Evolutionary conservation across 2,797 vertebrate genomes (phyloP), one percentile per base, ranked within the genome.

Genomic region (Uromys caudimaculatus): DNA sequence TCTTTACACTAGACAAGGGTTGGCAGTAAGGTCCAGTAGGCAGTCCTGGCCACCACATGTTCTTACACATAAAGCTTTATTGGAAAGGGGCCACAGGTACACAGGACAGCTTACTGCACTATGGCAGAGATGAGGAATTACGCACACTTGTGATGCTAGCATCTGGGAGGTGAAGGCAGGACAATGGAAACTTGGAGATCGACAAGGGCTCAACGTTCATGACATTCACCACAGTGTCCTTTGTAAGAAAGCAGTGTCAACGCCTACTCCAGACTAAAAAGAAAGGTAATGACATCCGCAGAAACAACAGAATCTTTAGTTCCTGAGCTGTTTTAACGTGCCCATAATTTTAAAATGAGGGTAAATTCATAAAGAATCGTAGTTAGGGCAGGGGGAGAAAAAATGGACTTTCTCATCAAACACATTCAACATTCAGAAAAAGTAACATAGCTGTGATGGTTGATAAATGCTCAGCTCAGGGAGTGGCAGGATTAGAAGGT

Each of bases 341-440:
- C 32, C 67, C 64, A 73, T 88, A 56, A 88, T 71, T 54, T 54
- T 16, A 6, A 87, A 54, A 50, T 69, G 21, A 90, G 44, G 10
- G 79, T 38, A 94, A 75, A 62, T 24, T n/a, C 14, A 67, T 32
- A 92, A 38, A 86, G 41, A 67, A 69, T 38, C 84, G 67, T 27
- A 79, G n/a, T 50, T 69, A 69, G 78, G 9, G 71, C 24, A 84
- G 38, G 62, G 35, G 56, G 47, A 90, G 21, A 8, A 92, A 92
- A 41, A 85, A 75, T 21, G 35, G 7, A 67, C 6, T 23, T 84
- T 71, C 16, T 87, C 27, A 92, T 44, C 6, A 90, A 94, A 88
- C 16, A 91, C 8, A 52, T 77, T 11, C 11, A 93, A 77, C 32
- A 10, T 84, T 86, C 67, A 44, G 3, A 93, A 95, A 93, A 93